A percentile compares a stretch with the other conserved stretches of the same genome.
These are phyloP conservation scores for Gambelia wislizenii DNA, from an alignment of 2,797 vertebrate species.

Conservation along the genomic window DNA sequence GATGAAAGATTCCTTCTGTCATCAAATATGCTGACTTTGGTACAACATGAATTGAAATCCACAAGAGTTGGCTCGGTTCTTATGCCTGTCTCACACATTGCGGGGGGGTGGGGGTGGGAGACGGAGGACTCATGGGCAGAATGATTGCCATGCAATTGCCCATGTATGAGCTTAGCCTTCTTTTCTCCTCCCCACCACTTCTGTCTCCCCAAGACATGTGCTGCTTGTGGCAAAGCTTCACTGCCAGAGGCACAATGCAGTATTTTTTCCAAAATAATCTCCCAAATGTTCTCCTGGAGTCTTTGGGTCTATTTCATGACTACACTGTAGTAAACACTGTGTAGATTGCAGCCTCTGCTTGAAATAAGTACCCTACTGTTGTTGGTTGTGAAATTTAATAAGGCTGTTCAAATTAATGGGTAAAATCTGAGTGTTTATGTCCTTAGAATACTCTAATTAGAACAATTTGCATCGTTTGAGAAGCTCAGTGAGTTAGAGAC, in stretches of 20 bases:
- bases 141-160: neutral
- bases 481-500: slow-evolving; percentile 14
- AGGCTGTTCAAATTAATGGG: slow-evolving; percentile 23
- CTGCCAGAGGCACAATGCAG: neutral
- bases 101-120: neutral
- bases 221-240: neutral
- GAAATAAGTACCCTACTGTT: slow-evolving; percentile 4
- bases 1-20: neutral
- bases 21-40: neutral
- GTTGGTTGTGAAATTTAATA: slow-evolving; percentile 24
- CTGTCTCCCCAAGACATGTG: neutral
- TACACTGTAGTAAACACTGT: neutral
- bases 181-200: too few relatives aligned
- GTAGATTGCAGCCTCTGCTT: neutral
- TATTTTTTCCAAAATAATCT: slow-evolving; percentile 9
- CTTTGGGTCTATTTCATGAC: neutral
- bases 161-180: neutral
- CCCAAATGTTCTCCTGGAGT: neutral
- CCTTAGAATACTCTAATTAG: slow-evolving; percentile 31
- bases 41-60: neutral
- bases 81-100: neutral
- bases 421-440: slow-evolving; percentile 30
- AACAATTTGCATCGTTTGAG: slow-evolving; percentile 38
- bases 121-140: neutral
- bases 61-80: neutral